Evolutionary conservation across 2,113 vertebrate species (phyloP).

Genomic region (Sorex fumeus): DNA sequence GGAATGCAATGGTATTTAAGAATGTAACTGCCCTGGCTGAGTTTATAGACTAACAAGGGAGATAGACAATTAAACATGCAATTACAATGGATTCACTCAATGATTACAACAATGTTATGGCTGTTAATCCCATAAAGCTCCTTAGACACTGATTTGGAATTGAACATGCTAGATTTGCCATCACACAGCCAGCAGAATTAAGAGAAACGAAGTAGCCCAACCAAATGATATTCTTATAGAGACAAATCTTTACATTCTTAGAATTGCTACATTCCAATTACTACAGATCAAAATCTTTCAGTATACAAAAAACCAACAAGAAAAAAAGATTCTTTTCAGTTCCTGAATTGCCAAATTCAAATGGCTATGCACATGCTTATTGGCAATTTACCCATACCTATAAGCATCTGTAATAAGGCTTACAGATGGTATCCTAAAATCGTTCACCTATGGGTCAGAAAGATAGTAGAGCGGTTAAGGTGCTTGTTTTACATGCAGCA

Average conservation of each 20-base stretch:
- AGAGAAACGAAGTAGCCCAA: conserved; percentile 20
- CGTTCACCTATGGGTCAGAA: not conserved
- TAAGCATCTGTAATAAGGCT: not conserved
- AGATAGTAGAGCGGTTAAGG: not conserved
- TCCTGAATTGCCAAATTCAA: not conserved
- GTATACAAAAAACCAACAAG: conserved; percentile 27
- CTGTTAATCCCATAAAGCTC: conserved; percentile 32
- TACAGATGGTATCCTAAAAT: conserved; percentile 58
- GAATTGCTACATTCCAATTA: conserved; percentile 20
- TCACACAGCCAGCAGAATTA: not conserved
- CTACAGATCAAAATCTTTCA: conserved; percentile 32
- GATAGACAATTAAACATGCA: conserved; percentile 27
- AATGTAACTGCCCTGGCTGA: not conserved
- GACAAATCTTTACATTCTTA: conserved; percentile 2
- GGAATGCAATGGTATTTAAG: not conserved
- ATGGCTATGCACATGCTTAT: conserved; percentile 52
- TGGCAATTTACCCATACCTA: conserved; percentile 27
- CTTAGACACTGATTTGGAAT: not conserved
- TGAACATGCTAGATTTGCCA: not conserved
- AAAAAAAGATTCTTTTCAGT: not conserved
- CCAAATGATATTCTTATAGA: conserved; percentile 20
- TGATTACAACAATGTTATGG: conserved; percentile 3
- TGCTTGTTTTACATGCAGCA: too few relatives aligned
- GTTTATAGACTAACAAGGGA: conserved; percentile 37
- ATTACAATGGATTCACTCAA: conserved; percentile 29